Evolutionary conservation across 2,113 vertebrate genomes (phyloP).

Genomic region (Pluvianellus socialis): DNA sequence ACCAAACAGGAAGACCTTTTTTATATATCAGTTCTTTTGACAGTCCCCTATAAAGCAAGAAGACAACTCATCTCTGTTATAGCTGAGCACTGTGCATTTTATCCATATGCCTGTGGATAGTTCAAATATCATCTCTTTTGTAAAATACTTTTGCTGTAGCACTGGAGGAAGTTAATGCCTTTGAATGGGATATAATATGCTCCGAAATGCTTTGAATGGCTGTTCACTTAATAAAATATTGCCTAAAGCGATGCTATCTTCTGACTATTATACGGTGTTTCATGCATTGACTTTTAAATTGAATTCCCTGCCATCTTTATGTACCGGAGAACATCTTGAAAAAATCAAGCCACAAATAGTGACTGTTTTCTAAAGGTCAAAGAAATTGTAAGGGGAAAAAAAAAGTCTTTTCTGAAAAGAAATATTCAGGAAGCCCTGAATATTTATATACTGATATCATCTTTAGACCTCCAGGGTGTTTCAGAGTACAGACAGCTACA

Average conservation of each 20-base stretch:
- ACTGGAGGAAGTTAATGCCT: constrained; percentile 3
- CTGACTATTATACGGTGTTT: constrained; percentile 41
- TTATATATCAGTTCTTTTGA: background rate
- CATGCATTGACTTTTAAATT: constrained; percentile 52
- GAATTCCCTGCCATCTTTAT: constrained; percentile 47
- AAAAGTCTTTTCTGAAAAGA: constrained; percentile 47
- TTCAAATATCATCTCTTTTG: constrained; percentile 58
- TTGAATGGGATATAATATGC: background rate
- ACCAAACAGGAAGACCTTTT: background rate
- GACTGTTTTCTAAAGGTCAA: constrained; percentile 56
- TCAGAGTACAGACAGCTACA: constrained; percentile 34
- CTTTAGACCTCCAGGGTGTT: constrained; percentile 58
- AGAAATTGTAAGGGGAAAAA: background rate
- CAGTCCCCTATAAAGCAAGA: background rate
- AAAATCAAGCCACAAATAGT: constrained; percentile 55
- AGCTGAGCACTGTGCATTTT: background rate
- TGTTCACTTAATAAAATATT: constrained; percentile 26
- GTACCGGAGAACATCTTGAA: constrained; percentile 49
- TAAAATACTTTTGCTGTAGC: constrained; percentile 43
- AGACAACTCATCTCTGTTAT: background rate
- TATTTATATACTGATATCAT: constrained; percentile 62
- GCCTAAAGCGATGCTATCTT: constrained; percentile 39
- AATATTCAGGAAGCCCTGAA: constrained; percentile 56
- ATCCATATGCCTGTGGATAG: background rate
- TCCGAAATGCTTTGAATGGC: constrained; percentile 43